Conservation (phyloP, 1,140 invertebrate species). For the Drosophila biarmipes region DNA sequence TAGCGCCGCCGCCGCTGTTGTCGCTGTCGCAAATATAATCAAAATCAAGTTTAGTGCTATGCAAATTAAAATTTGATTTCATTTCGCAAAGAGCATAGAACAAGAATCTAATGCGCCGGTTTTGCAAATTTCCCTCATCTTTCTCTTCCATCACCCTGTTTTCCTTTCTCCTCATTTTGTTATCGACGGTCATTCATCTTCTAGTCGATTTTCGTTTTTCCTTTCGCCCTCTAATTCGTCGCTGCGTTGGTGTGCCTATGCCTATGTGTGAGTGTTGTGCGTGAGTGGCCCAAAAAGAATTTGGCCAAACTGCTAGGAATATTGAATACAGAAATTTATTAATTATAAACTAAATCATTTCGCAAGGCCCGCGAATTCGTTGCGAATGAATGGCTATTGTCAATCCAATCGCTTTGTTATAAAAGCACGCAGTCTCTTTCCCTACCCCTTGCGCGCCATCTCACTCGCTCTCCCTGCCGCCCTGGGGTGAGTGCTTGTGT, state of each 20-base stretch:
- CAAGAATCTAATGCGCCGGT: conserved; percentile 53
- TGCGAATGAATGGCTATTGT: conserved; percentile 45
- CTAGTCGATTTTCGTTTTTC: conserved; percentile 69
- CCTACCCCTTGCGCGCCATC: not conserved
- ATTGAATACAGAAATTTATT: conserved; percentile 25
- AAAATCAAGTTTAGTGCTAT: conserved; percentile 59
- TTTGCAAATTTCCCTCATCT: conserved; percentile 58
- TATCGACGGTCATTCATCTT: conserved; percentile 79
- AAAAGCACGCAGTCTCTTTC: conserved; percentile 30
- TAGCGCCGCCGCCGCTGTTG: conserved; percentile 26
- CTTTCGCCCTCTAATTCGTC: conserved; percentile 47
- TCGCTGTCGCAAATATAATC: conserved; percentile 31
- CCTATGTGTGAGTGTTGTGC: conserved; percentile 31
- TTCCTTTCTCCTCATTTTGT: conserved; percentile 60
- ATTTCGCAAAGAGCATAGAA: conserved; percentile 5
- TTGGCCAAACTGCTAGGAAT: conserved; percentile 7
- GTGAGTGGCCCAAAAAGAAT: conserved; percentile 37
- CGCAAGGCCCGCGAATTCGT: conserved; percentile 28
- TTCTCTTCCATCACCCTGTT: conserved; percentile 53
- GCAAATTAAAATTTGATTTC: conserved; percentile 29
- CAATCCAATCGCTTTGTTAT: conserved; percentile 55
- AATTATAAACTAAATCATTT: conserved; percentile 46
- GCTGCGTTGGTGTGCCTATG: conserved; percentile 21
- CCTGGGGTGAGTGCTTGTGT: conserved; percentile 11
- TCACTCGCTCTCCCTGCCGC: not conserved